Conservation (phyloP, 2,113 vertebrate genomes). For the Actenoides hombroni region DNA sequence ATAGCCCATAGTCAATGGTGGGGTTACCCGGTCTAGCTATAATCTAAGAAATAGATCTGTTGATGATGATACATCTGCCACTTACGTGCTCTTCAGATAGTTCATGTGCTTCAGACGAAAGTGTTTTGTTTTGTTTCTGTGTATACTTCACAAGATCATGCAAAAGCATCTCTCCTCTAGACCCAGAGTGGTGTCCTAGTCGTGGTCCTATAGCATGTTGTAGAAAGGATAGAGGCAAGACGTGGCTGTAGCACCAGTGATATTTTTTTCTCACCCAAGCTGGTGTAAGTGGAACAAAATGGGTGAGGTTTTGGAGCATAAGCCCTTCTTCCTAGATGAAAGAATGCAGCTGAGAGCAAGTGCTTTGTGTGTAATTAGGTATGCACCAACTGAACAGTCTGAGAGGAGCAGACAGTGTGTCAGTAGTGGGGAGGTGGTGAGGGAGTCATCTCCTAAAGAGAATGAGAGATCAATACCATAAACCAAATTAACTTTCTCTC, state of each 20-base stretch:
- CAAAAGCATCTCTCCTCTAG: not conserved
- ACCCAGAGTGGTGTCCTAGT: accelerated
- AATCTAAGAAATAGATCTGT: not conserved
- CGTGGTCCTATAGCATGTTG: accelerated
- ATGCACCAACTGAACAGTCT: not conserved
- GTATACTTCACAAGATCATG: not conserved
- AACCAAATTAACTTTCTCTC: not conserved
- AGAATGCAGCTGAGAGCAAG: not conserved
- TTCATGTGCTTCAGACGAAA: not conserved
- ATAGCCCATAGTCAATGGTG: not conserved
- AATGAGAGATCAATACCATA: not conserved
- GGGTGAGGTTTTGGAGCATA: not conserved
- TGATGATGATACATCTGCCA: not conserved
- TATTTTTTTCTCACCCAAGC: not conserved
- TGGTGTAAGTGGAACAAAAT: not conserved
- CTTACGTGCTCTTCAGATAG: not conserved
- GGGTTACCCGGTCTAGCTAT: not conserved
- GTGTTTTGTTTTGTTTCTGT: not conserved
- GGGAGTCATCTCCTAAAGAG: not conserved
- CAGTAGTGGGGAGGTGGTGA: not conserved
- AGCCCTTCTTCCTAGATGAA: not conserved
- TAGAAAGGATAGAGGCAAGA: not conserved
- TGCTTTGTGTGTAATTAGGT: not conserved
- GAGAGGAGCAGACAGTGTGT: not conserved
- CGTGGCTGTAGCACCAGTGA: not conserved